Evolutionary conservation across 2,888 invertebrate species (phyloP), one percentile per base, ranked within the genome.

Genomic region (Scaeva pyrastri): DNA sequence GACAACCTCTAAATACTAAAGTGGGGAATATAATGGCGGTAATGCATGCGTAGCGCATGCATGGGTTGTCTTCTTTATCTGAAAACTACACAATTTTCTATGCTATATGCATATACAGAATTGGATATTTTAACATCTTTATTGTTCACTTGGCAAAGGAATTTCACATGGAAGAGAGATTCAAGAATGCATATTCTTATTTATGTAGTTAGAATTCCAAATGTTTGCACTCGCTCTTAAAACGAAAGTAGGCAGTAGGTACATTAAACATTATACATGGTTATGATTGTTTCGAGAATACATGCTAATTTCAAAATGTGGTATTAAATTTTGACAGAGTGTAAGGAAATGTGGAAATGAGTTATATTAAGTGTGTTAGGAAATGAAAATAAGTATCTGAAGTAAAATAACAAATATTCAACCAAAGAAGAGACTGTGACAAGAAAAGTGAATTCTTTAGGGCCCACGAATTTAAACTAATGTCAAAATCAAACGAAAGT

Each of bases 11-110:
- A 77, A 23, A 71, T 12, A 71, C 11, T 31, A 52, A 72, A 26
- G 56, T 14, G 39, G 48, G 41, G 41, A 31, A n/a, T 36, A 55
- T 55, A 39, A 60, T 58, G 76, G 50, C 62, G 76, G 48, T 62
- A 64, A 76, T 81, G 76, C 56, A 64, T 75, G 81, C 64, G 62
- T 71, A 71, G 31, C 23, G 52, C 39, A 39, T 21, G 39, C 23
- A 50, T 41, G n/a, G 36, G 52, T n/a, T 3, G 56, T 66, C 72
- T 52, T 39, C 77, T n/a, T 64, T 77, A 23, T 58, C 41, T 76
- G 60, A 52, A 68, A 70, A 75, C 68, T 55, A 60, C 50, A 48
- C 43, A 64, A 16, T 62, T 36, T 23, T 21, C 19, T 31, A 31
- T 31, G n/a, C 31, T 31, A 31, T 31, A 31, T 26, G 7, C 31